These are phyloP conservation scores for Lasioglossum malachurum DNA, from an alignment of 2,888 invertebrate genomes.

Conservation along the genomic window DNA sequence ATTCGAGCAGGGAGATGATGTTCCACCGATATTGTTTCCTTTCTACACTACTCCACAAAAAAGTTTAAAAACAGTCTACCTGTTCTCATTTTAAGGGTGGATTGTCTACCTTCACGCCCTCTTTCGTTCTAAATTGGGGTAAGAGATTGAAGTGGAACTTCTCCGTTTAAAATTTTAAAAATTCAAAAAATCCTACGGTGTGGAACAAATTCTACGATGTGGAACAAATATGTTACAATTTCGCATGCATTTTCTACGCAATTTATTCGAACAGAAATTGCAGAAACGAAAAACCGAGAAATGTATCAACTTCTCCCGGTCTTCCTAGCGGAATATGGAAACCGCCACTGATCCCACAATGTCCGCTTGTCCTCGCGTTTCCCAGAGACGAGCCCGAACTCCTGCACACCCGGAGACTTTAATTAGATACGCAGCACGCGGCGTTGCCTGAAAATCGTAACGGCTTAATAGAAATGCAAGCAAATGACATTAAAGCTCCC, in stretches of 20 bases:
- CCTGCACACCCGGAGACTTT: neutral
- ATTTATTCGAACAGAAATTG: neutral
- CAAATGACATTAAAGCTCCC: constrained; percentile 42
- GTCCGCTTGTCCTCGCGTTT: neutral
- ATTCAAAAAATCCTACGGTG: no score
- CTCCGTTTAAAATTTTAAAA: no score
- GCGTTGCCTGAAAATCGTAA: constrained; percentile 13
- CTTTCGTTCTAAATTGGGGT: no score
- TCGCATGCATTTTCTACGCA: neutral
- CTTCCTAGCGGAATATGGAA: neutral
- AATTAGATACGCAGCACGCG: neutral
- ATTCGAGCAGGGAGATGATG: no score
- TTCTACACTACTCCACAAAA: no score
- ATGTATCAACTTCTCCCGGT: neutral
- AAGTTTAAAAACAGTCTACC: no score
- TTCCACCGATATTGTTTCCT: no score
- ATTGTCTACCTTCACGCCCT: no score
- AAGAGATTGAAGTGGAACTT: no score
- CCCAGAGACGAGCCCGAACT: neutral
- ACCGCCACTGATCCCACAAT: neutral
- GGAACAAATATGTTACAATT: no score
- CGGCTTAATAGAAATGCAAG: constrained; percentile 44
- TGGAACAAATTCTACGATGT: no score
- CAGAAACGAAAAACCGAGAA: neutral
- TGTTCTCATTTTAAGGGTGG: no score